Conservation (phyloP, 2,113 vertebrate species). For the Notarius lentiginosus region DNA sequence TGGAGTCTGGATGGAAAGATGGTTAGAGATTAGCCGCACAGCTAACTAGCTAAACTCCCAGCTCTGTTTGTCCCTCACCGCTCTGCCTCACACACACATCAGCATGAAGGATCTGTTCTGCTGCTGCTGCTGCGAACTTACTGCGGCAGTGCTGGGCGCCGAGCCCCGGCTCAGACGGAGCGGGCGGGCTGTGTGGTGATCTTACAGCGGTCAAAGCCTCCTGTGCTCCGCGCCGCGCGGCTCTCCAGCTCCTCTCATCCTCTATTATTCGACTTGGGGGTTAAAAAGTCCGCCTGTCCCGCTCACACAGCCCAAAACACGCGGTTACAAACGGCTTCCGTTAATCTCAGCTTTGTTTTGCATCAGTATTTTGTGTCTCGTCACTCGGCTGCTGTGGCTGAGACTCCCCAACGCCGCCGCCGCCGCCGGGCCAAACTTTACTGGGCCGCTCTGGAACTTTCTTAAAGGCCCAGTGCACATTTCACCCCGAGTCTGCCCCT, state of each 20-base stretch:
- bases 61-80: too few relatives aligned
- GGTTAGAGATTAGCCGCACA: constrained; percentile 8
- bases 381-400: constrained; percentile 23
- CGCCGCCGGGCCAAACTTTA: constrained; percentile 49
- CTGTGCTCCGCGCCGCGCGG: constrained; percentile 7
- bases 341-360: constrained; percentile 4
- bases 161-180: too few relatives aligned
- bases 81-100: too few relatives aligned
- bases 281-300: neutral
- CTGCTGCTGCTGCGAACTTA: neutral
- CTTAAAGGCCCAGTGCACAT: constrained; percentile 71
- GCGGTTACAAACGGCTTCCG: constrained; percentile 14
- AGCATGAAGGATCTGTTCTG: neutral
- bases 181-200: too few relatives aligned
- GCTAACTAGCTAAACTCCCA: constrained; percentile 10
- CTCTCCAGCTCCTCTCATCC: constrained; percentile 22
- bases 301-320: neutral
- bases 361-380: constrained; percentile 31
- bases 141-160: neutral
- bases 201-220: constrained; percentile 16
- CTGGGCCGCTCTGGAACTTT: constrained; percentile 65
- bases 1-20: neutral
- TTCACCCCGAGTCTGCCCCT: too few relatives aligned
- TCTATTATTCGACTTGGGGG: neutral
- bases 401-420: constrained; percentile 13